Percentiles rank a stretch among this genome's conserved stretches.
These are phyloP conservation scores for Nemopilema nomurai DNA, from an alignment of 30 jellyfish, hydroid and myxozoan species.

Conservation along the genomic window DNA sequence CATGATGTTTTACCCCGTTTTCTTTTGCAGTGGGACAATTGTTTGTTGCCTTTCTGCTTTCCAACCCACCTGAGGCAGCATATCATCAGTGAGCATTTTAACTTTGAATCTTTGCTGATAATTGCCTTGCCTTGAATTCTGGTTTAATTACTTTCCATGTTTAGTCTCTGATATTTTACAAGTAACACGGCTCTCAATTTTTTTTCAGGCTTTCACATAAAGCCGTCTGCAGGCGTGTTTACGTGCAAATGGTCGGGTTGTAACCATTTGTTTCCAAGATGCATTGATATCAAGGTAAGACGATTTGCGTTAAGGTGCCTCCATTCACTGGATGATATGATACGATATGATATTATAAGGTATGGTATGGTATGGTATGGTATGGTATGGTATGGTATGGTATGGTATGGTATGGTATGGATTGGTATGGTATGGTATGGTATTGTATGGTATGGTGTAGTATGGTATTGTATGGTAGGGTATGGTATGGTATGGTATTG, in stretches of 20 bases:
- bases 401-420: too few species aligned
- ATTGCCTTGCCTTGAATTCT: background rate
- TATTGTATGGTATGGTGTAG: too few species aligned
- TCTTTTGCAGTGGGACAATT: slow-evolving; percentile 4
- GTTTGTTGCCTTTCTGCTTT: slow-evolving; percentile 7
- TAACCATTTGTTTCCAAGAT: background rate
- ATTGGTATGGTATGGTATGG: too few species aligned
- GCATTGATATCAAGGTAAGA: background rate
- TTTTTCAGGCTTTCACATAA: slow-evolving; percentile 1
- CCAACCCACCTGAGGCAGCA: slow-evolving; percentile 9
- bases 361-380: too few species aligned
- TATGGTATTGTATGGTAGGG: too few species aligned
- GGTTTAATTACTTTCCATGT: background rate
- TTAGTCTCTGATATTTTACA: background rate
- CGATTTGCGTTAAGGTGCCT: background rate
- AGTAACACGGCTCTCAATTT: background rate
- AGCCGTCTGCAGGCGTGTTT: background rate
- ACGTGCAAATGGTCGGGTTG: slow-evolving; percentile 32
- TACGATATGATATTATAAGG: too few species aligned
- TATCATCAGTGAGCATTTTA: background rate
- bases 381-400: too few species aligned
- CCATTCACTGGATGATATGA: too few species aligned
- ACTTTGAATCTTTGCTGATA: too few species aligned
- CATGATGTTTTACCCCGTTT: background rate
- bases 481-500: too few species aligned